Conservation (phyloP, 2,797 vertebrate genomes). For the Gymnocypris eckloni region DNA sequence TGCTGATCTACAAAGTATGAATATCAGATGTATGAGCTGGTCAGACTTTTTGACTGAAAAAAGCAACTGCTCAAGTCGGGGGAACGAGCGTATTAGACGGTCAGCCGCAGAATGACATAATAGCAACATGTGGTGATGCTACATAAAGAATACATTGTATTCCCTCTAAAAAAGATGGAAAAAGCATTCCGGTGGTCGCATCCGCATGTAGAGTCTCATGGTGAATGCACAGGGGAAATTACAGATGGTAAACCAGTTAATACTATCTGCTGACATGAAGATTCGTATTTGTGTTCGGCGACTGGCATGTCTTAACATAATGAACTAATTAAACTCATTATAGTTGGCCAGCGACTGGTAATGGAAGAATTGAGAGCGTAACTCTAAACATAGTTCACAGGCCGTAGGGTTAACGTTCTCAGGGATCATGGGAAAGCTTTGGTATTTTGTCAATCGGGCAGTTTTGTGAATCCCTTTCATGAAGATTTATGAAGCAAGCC, state of each 20-base stretch:
- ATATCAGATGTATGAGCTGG: conserved; percentile 73
- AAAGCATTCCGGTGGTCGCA: conserved; percentile 65
- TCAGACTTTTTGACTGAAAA: conserved; percentile 70
- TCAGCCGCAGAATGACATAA: conserved; percentile 74
- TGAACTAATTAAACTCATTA: conserved; percentile 42
- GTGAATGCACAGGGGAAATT: conserved; percentile 60
- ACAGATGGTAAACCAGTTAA: conserved; percentile 53
- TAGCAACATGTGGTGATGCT: conserved; percentile 76
- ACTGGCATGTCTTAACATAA: conserved; percentile 51
- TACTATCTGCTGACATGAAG: conserved; percentile 61
- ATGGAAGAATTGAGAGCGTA: conserved; percentile 50
- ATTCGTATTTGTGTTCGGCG: conserved; percentile 60
- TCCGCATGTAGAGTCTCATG: conserved; percentile 62
- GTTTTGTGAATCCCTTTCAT: neutral
- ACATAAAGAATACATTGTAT: conserved; percentile 54
- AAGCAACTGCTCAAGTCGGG: conserved; percentile 53
- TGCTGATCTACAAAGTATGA: conserved; percentile 67
- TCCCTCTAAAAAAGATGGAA: conserved; percentile 46
- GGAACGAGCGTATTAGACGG: conserved; percentile 75
- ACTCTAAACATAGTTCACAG: conserved; percentile 57
- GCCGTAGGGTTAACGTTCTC: conserved; percentile 58
- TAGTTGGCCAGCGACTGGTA: conserved; percentile 36
- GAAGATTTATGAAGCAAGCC: conserved; percentile 8
- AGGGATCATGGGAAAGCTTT: conserved; percentile 25
- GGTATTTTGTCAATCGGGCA: neutral